A percentile compares a stretch with the other conserved stretches of the same genome.
These are phyloP conservation scores for Zelostemma sp. DNA, from an alignment of 1,140 invertebrate genomes.

Conservation along the genomic window DNA sequence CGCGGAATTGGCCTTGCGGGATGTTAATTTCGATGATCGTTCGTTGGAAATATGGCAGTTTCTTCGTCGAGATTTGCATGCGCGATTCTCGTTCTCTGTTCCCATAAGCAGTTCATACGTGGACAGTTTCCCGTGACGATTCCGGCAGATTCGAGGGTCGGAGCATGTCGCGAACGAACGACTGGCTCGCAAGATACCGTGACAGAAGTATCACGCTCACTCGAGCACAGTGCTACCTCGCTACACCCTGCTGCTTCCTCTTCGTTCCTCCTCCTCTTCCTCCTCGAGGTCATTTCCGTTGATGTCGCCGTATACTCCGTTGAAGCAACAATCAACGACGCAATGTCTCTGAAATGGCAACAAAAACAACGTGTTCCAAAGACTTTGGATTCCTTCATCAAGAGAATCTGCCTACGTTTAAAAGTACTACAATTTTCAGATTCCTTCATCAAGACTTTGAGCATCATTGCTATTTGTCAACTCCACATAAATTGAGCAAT, in stretches of 20 bases:
- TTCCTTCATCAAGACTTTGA: too few relatives aligned
- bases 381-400: too few relatives aligned
- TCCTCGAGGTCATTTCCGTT: slow-evolving; percentile 18
- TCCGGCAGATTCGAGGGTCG: slow-evolving; percentile 35
- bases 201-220: slow-evolving; percentile 52
- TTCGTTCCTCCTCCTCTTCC: slow-evolving; percentile 13
- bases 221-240: slow-evolving; percentile 47
- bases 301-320: too few relatives aligned
- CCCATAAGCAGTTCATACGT: slow-evolving; percentile 32
- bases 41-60: too few relatives aligned
- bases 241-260: slow-evolving; percentile 31
- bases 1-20: slow-evolving; percentile 19
- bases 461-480: too few relatives aligned
- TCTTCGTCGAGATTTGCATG: slow-evolving; percentile 30
- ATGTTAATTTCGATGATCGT: too few relatives aligned
- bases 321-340: not conserved
- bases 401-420: too few relatives aligned
- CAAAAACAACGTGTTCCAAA: too few relatives aligned
- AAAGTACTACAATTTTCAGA: too few relatives aligned
- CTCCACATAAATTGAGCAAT: too few relatives aligned
- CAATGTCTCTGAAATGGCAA: not conserved
- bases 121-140: slow-evolving; percentile 45
- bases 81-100: slow-evolving; percentile 31
- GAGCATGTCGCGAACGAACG: slow-evolving; percentile 43
- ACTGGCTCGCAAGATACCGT: slow-evolving; percentile 49